Conservation (phyloP, 2,797 vertebrate species). For the Parotocinclus haroldoi region DNA sequence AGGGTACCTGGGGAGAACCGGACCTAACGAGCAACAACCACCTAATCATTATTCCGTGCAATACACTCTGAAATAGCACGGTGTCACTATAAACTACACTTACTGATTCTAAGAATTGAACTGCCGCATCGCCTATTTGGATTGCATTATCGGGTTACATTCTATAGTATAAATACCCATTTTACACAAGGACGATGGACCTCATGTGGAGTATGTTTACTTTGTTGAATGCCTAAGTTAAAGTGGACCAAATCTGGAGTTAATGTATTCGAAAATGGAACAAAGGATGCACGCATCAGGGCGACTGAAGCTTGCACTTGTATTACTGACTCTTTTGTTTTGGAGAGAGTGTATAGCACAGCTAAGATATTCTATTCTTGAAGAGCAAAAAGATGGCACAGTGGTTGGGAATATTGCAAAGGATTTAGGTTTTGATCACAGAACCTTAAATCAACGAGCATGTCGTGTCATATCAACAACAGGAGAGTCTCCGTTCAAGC, state of each 20-base stretch:
- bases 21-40: no score
- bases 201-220: neutral
- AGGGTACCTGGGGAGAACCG: no score
- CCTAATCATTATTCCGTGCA: no score
- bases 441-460: conserved; percentile 60
- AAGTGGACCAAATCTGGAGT: neutral
- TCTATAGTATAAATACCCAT: neutral
- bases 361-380: conserved; percentile 69
- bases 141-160: neutral
- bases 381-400: conserved; percentile 72
- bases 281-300: conserved; percentile 33
- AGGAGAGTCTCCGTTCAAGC: conserved; percentile 61
- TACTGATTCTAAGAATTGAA: neutral
- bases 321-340: neutral
- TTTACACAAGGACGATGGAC: no score
- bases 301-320: conserved; percentile 8
- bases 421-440: conserved; percentile 71
- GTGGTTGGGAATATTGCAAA: conserved; percentile 69
- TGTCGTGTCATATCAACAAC: conserved; percentile 68
- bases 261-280: conserved; percentile 32
- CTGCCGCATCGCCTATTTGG: no score
- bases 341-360: conserved; percentile 44
- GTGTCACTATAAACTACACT: conserved; percentile 43
- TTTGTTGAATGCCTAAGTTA: neutral
- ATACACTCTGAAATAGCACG: conserved; percentile 17